These are phyloP conservation scores for Sinocyclocheilus grahami DNA, from an alignment of 2,113 vertebrate species.

Conservation along the genomic window DNA sequence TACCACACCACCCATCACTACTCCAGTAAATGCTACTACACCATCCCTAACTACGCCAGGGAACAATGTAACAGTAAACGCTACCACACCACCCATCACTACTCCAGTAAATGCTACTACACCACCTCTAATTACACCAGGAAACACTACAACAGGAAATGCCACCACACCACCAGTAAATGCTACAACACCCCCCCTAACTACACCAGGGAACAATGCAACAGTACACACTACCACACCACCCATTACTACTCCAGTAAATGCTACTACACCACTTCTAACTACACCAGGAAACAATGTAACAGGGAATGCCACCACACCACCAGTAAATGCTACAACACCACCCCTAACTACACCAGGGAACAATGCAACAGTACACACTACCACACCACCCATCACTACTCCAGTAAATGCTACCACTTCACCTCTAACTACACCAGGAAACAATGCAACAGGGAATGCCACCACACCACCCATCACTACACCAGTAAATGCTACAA, in stretches of 20 bases:
- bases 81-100: neutral
- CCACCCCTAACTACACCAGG: neutral
- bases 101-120: neutral
- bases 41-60: neutral
- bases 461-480: neutral
- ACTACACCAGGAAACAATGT: neutral
- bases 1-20: neutral
- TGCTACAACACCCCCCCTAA: neutral
- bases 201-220: neutral
- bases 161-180: neutral
- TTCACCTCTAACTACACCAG: neutral
- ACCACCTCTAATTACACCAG: neutral
- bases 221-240: neutral
- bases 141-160: neutral
- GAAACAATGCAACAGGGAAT: neutral
- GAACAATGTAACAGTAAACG: neutral
- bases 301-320: constrained; percentile 11
- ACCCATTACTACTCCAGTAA: neutral
- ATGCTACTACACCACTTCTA: neutral
- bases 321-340: neutral
- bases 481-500: neutral
- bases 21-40: neutral
- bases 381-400: neutral
- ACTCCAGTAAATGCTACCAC: neutral
- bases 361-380: neutral